phyloP scores from a whole-genome alignment of 2,888 invertebrate species.

The Gryllus longicercus region DNA sequence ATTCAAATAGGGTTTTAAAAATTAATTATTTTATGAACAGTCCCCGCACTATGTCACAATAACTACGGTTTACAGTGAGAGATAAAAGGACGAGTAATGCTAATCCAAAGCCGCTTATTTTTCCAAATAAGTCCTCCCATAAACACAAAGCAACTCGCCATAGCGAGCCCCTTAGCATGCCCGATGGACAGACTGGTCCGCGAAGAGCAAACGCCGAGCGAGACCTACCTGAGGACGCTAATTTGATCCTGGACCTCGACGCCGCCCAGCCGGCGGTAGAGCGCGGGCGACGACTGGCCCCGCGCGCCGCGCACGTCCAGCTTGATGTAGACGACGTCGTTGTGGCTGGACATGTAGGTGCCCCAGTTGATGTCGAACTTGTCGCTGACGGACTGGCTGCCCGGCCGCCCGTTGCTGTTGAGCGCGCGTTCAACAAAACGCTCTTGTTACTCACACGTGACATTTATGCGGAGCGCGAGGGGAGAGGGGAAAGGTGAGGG shows the following conservation, averaged over 20 bases:
- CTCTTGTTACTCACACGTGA: neutral
- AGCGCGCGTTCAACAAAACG: neutral
- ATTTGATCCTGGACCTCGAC: constrained; percentile 91
- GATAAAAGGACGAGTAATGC: too few relatives aligned
- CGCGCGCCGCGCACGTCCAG: constrained; percentile 86
- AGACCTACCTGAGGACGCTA: constrained; percentile 65
- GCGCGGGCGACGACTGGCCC: constrained; percentile 73
- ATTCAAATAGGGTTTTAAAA: too few relatives aligned
- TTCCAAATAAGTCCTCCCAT: too few relatives aligned
- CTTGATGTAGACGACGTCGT: constrained; percentile 85
- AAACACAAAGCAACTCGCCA: too few relatives aligned
- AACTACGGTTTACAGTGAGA: too few relatives aligned
- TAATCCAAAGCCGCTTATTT: too few relatives aligned
- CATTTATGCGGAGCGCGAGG: neutral
- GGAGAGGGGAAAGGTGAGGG: neutral
- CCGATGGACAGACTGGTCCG: too few relatives aligned
- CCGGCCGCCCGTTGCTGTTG: constrained; percentile 84
- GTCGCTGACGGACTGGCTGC: constrained; percentile 85
- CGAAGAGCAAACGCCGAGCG: neutral
- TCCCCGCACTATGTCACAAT: too few relatives aligned
- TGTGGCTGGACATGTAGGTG: constrained; percentile 86
- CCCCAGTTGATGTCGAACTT: constrained; percentile 86
- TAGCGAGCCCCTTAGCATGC: too few relatives aligned
- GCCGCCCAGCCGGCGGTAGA: constrained; percentile 80
- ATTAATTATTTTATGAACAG: too few relatives aligned